Evolutionary conservation across 2,113 vertebrate species (phyloP).

Genomic region (Onychorhynchus coronatus): DNA sequence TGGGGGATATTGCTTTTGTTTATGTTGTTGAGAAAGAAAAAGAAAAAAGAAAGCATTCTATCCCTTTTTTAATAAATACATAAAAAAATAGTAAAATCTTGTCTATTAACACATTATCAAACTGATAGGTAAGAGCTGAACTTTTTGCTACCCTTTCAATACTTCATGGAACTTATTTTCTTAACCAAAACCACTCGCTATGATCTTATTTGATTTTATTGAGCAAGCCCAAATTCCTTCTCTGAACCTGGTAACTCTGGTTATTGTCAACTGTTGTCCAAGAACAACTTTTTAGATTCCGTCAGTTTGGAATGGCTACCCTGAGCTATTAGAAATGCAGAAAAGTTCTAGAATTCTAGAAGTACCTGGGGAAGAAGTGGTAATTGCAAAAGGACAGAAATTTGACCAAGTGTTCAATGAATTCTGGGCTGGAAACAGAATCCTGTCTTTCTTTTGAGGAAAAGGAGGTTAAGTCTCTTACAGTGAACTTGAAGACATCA

Average conservation of each 20-base stretch:
- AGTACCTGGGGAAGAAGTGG: not conserved
- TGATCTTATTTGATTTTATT: not conserved
- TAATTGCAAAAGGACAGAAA: not conserved
- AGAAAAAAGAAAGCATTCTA: constrained; percentile 38
- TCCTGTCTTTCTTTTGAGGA: not conserved
- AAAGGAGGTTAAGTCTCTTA: not conserved
- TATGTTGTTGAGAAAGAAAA: constrained; percentile 20
- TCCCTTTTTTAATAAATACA: not conserved
- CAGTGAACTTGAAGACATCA: not conserved
- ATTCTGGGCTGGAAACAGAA: not conserved
- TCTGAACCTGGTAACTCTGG: not conserved
- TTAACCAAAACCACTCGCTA: not conserved
- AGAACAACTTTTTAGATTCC: not conserved
- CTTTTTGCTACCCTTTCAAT: not conserved
- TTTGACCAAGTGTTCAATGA: not conserved
- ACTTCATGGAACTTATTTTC: not conserved
- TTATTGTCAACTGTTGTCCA: not conserved
- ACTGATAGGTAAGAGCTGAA: not conserved
- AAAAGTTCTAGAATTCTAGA: not conserved
- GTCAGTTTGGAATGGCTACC: not conserved
- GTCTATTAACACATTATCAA: not conserved
- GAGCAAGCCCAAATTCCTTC: constrained; percentile 14
- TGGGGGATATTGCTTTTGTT: constrained; percentile 31
- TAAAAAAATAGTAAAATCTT: not conserved
- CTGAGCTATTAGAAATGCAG: not conserved